A percentile compares a stretch with the other conserved stretches of the same genome.
phyloP scores from a whole-genome alignment of 2,797 vertebrate species.

The Lepilemur ruficaudatus region DNA sequence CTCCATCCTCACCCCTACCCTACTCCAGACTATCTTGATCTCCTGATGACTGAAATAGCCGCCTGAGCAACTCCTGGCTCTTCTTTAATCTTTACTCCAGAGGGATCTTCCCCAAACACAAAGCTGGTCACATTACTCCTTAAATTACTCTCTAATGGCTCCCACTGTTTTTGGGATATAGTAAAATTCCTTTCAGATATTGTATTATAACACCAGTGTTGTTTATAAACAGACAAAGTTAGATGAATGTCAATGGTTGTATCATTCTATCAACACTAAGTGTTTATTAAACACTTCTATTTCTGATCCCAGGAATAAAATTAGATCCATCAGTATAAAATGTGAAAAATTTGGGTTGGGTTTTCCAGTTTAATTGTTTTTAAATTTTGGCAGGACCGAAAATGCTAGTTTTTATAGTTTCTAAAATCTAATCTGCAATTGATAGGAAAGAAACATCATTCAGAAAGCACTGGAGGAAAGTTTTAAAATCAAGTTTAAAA shows the following conservation, averaged over 20 bases:
- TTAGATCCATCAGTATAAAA: constrained; percentile 13
- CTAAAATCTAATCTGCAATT: constrained; percentile 26
- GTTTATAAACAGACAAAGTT: neutral
- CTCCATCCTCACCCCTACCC: neutral
- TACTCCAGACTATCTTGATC: neutral
- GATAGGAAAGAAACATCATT: constrained; percentile 23
- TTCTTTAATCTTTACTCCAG: neutral
- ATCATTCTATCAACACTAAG: neutral
- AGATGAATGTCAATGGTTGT: neutral
- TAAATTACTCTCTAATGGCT: neutral
- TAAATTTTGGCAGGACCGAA: neutral
- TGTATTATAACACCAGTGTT: neutral
- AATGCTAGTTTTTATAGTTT: constrained; percentile 20
- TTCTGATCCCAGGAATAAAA: constrained; percentile 35
- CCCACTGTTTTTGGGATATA: neutral
- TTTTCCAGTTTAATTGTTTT: neutral
- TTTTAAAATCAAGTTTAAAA: constrained; percentile 18
- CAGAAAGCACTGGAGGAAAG: neutral
- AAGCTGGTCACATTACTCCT: neutral
- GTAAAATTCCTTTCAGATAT: neutral
- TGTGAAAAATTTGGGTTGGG: constrained; percentile 44
- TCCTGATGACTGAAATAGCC: neutral
- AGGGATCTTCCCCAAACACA: neutral
- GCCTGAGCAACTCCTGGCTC: neutral
- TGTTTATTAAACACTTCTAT: constrained; percentile 42